Conservation (phyloP, 2,113 vertebrate genomes). For the Lycaon pictus region DNA sequence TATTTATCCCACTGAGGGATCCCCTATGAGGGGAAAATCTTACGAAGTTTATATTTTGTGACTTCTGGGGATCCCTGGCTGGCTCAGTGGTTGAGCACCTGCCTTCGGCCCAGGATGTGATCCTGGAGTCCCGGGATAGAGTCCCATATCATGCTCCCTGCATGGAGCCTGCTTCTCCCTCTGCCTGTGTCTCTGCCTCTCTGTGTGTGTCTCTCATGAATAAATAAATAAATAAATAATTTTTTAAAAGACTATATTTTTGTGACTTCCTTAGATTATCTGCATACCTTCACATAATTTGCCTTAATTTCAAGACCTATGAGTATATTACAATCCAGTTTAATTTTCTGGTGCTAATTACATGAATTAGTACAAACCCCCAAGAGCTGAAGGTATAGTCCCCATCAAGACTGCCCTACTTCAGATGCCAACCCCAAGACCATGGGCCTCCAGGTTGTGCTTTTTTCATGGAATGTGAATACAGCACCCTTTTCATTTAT, state of each 20-base stretch:
- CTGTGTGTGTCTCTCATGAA: no score
- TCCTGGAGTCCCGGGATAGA: no score
- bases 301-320: not conserved
- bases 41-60: not conserved
- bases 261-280: not conserved
- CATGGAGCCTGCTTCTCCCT: no score
- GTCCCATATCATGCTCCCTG: no score
- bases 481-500: not conserved
- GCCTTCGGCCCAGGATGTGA: no score
- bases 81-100: no score
- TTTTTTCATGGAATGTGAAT: not conserved
- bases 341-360: not conserved
- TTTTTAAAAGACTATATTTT: not conserved
- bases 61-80: no score
- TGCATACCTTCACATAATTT: not conserved
- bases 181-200: no score
- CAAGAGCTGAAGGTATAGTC: not conserved
- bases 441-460: no score
- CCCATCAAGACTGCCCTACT: not conserved
- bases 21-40: not conserved
- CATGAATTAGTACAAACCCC: not conserved
- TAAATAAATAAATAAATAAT: no score
- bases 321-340: not conserved
- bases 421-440: not conserved
- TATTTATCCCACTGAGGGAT: no score